Evolutionary conservation across 2,113 vertebrate genomes (phyloP).

Genomic region (Sylvietta virens): DNA sequence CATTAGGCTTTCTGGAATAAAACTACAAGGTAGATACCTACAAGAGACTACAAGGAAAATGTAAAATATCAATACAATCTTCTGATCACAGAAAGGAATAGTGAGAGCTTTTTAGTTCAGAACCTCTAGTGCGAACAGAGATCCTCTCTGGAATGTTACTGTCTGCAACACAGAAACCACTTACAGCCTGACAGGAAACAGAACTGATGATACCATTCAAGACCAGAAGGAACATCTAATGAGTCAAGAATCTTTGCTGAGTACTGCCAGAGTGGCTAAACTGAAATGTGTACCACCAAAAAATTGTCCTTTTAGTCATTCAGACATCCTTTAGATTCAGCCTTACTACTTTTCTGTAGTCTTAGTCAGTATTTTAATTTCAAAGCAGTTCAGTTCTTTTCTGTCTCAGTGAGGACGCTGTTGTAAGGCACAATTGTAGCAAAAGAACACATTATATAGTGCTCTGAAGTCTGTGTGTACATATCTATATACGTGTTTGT

Average conservation of each 20-base stretch:
- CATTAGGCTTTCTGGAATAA: not conserved
- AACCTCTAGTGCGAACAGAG: not conserved
- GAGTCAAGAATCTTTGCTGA: not conserved
- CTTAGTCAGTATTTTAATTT: not conserved
- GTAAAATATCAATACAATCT: not conserved
- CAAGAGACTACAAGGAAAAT: not conserved
- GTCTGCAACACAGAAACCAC: not conserved
- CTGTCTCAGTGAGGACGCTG: not conserved
- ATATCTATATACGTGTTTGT: not conserved
- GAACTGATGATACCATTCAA: not conserved
- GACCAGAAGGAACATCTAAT: not conserved
- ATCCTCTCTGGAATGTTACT: not conserved
- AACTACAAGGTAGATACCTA: not conserved
- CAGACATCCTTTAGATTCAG: not conserved
- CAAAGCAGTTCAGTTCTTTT: not conserved
- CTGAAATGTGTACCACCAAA: not conserved
- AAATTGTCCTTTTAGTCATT: not conserved
- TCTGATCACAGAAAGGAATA: not conserved
- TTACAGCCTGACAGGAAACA: not conserved
- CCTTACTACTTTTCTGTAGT: not conserved
- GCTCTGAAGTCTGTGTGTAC: not conserved
- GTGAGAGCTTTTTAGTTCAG: not conserved
- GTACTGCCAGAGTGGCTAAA: not conserved
- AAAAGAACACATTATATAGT: not conserved
- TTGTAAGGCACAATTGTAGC: not conserved